phyloP scores from a whole-genome alignment of 2,888 invertebrate genomes.

The Suillia variegata region DNA sequence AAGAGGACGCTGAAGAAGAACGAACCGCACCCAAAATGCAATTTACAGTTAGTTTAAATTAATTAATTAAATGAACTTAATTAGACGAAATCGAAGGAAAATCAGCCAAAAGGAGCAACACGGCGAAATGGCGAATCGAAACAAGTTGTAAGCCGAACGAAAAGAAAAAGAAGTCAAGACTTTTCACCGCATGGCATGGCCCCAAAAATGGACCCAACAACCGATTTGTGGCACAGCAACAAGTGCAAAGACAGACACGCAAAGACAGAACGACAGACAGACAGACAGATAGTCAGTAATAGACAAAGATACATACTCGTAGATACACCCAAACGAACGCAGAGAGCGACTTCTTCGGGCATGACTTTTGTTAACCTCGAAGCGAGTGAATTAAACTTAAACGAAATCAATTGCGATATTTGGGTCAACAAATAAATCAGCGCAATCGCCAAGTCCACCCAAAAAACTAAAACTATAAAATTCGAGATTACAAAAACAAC shows the following conservation, averaged over 20 bases:
- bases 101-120: not conserved
- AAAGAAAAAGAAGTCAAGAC: not conserved
- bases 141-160: not conserved
- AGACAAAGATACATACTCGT: not conserved
- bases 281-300: not conserved
- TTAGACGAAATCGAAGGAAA: slow-evolving; percentile 40
- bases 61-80: slow-evolving; percentile 57
- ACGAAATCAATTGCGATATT: slow-evolving; percentile 1
- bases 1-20: slow-evolving; percentile 26
- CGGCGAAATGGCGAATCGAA: not conserved
- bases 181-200: too few species aligned
- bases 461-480: not conserved
- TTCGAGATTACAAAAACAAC: too few species aligned
- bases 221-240: too few species aligned
- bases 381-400: not conserved
- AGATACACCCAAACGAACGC: not conserved
- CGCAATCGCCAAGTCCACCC: not conserved
- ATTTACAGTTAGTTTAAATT: slow-evolving; percentile 59
- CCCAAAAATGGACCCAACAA: too few species aligned
- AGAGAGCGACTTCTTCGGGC: not conserved
- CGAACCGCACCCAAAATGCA: slow-evolving; percentile 45
- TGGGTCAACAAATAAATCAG: slow-evolving; percentile 2
- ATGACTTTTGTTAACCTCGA: slow-evolving; percentile 5
- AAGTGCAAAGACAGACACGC: too few species aligned
- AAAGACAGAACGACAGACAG: not conserved